Conservation (phyloP, 2,113 vertebrate species). For the Xenopus laevis region DNA sequence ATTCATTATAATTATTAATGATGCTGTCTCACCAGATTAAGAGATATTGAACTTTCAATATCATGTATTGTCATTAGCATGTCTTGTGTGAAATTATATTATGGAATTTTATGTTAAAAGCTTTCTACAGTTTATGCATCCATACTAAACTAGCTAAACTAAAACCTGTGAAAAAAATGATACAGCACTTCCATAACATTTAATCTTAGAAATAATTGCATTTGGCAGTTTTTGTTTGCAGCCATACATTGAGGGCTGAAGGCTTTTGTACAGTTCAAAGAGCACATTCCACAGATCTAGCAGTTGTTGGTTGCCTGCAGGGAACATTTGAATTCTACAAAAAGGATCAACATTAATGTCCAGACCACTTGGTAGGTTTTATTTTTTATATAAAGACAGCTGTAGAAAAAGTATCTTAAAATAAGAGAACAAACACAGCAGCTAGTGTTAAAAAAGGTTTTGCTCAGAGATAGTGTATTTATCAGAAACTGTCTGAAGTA, state of each 20-base stretch:
- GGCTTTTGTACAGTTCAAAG: conserved; percentile 92
- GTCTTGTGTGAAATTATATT: no score
- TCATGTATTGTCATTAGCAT: no score
- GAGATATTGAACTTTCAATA: no score
- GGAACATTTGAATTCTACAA: conserved; percentile 82
- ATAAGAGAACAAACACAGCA: conserved; percentile 46
- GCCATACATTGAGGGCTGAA: conserved; percentile 75
- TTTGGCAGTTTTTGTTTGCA: conserved; percentile 94
- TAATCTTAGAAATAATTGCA: conserved; percentile 82
- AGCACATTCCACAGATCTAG: conserved; percentile 88
- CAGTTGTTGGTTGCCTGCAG: conserved; percentile 83
- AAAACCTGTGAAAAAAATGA: conserved; percentile 48
- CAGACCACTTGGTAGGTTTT: conserved; percentile 55
- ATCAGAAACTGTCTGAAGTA: background rate
- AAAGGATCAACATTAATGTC: conserved; percentile 59
- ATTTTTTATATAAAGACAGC: conserved; percentile 25
- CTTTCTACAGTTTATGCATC: background rate
- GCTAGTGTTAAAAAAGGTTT: background rate
- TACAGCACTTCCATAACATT: conserved; percentile 74
- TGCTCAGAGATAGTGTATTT: background rate
- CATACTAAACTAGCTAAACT: background rate
- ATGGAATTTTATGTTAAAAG: no score
- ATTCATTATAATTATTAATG: no score
- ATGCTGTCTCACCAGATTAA: no score
- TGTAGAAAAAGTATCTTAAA: conserved; percentile 36